phyloP scores from a whole-genome alignment of 2,113 vertebrate genomes.

The Tamias sibiricus region DNA sequence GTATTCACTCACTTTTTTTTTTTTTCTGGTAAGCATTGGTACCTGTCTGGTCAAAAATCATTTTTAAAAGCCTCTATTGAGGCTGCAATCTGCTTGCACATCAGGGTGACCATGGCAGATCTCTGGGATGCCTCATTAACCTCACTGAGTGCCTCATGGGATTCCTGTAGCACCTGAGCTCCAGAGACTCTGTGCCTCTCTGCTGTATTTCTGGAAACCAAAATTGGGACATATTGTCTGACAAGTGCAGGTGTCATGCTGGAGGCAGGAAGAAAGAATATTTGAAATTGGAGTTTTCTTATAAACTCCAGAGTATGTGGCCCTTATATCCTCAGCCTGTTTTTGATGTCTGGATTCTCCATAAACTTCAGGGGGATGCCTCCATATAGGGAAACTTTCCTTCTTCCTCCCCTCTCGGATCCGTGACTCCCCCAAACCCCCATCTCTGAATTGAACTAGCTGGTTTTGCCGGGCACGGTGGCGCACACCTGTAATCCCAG shows the following conservation, averaged over 20 bases:
- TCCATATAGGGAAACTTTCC: background rate
- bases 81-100: too few species aligned
- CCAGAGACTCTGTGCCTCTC: background rate
- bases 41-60: background rate
- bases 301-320: background rate
- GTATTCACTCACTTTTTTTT: background rate
- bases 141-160: accelerated
- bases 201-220: constrained; percentile 66
- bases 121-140: background rate
- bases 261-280: constrained; percentile 19
- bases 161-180: background rate
- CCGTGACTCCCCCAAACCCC: too few species aligned
- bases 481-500: too few species aligned
- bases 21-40: background rate
- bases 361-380: accelerated
- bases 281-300: background rate
- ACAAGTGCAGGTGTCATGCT: constrained; percentile 32
- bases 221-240: constrained; percentile 40
- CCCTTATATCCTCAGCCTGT: background rate
- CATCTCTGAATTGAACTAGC: background rate
- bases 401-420: background rate
- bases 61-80: background rate
- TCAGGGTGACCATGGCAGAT: background rate
- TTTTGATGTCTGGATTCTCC: background rate
- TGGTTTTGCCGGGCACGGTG: too few species aligned